Conservation (phyloP, 2,797 vertebrate genomes). For the Sebastiscus albofasciatus region DNA sequence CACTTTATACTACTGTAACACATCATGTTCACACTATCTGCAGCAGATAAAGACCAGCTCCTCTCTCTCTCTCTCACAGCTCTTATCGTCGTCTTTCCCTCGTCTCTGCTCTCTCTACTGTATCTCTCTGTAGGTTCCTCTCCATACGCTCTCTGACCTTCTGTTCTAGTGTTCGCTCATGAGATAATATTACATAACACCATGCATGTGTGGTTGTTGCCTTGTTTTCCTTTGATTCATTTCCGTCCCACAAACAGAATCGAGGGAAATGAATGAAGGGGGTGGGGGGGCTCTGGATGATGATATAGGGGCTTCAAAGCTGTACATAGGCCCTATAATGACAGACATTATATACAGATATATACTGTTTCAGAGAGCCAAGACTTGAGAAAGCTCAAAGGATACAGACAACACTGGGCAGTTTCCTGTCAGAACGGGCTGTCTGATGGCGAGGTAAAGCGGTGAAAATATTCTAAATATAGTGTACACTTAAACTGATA, state of each 20-base stretch:
- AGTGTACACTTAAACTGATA: too few relatives aligned
- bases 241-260: background rate
- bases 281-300: background rate
- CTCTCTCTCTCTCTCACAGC: background rate
- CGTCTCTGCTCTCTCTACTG: too few relatives aligned
- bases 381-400: background rate
- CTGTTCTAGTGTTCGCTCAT: conserved; percentile 15
- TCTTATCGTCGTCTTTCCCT: conserved; percentile 11
- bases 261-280: background rate
- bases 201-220: background rate
- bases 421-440: too few relatives aligned
- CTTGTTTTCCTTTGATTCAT: background rate
- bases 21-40: background rate
- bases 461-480: too few relatives aligned
- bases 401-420: background rate
- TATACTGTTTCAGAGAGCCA: background rate
- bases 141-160: conserved; percentile 36
- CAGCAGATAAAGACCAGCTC: background rate
- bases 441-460: too few relatives aligned
- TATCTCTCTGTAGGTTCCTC: conserved; percentile 23
- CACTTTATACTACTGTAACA: background rate
- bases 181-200: conserved; percentile 18
- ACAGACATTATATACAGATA: background rate
- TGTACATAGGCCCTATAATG: too few relatives aligned
- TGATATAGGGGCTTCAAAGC: background rate